Base-by-base conservation (phyloP, 35 echinoderm and acorn worm species). In the Hemicentrotus pulcherrimus region DNA sequence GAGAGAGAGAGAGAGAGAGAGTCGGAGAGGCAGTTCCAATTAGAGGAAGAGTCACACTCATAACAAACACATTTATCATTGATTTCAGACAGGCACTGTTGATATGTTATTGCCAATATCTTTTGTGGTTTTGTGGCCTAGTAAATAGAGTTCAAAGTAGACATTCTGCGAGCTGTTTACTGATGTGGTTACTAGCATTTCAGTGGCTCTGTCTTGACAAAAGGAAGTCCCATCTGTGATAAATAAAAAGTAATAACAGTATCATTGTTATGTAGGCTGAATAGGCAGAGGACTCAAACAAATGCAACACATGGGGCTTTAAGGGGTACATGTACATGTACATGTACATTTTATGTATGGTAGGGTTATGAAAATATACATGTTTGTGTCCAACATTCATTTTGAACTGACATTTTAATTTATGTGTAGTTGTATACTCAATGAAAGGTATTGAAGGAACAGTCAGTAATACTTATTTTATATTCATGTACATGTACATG, bases 1-100 rank as follows among this genome's bases (percentile, higher is more conserved):
- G 16, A 0, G 52, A 9, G 52, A 5, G 19, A 78, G 65, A n/a
- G 65, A 78, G 0, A 78, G 18, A 28, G 65, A 71, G 52, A 59
- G 35, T 41, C 35, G 35, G 35, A 55, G 50, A 78, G 19, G 19
- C 5, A 78, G 65, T 78, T 22, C 19, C 65, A 78, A 28, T 78
- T n/a, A 0, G 22, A 78, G 65, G 65, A 78, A 78, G 65, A 78
- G 28, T 28, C 19, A n/a, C 65, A 78, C 22, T 6, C 65, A 59
- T 59, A 78, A 78, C 65, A 78, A 78, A 78, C 65, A 78, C 65
- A 78, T 78, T 78, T 78, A 78, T 78, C 65, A 78, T 78, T n/a
- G 4, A 28, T 78, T 28, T 4, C 28, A 8, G 65, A 78, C 65
- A 78, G 22, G 65, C 15, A 78, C 28, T 78, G 65, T 78, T 78